A percentile compares a stretch with the other conserved stretches of the same genome.
phyloP scores from a whole-genome alignment of 2,888 invertebrate species.

The Platerodrilus igneus region DNA sequence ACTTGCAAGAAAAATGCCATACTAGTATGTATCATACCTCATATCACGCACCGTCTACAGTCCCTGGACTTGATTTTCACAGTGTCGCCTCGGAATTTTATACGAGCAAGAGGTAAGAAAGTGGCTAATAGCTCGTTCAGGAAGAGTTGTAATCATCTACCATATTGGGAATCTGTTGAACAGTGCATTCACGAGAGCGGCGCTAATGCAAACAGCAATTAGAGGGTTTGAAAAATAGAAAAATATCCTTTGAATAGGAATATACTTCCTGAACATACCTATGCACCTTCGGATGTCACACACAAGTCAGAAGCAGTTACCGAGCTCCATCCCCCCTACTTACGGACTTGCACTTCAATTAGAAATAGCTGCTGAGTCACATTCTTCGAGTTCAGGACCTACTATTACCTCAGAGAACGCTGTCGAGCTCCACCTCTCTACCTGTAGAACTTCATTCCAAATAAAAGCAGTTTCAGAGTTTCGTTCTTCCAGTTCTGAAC shows the following conservation, averaged over 20 bases:
- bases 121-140: background rate
- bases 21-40: slow-evolving; percentile 27
- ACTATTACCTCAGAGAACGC: too few species aligned
- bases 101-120: background rate
- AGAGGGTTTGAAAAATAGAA: slow-evolving; percentile 2
- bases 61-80: slow-evolving; percentile 28
- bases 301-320: too few species aligned
- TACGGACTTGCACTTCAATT: background rate
- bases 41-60: slow-evolving; percentile 29
- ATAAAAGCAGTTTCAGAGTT: too few species aligned
- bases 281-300: background rate
- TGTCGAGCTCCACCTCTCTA: too few species aligned
- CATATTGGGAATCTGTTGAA: background rate
- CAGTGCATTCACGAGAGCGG: background rate
- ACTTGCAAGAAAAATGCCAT: slow-evolving; percentile 14
- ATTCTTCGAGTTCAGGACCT: too few species aligned
- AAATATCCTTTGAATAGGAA: background rate
- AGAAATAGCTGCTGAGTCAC: background rate
- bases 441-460: too few species aligned
- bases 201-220: background rate
- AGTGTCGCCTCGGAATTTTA: background rate
- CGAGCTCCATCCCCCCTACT: too few species aligned
- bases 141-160: background rate
- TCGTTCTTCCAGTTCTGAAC: too few species aligned
- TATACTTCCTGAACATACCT: background rate